Evolutionary conservation across 1,140 invertebrate species (phyloP).

Genomic region (Neodiprion virginianus): DNA sequence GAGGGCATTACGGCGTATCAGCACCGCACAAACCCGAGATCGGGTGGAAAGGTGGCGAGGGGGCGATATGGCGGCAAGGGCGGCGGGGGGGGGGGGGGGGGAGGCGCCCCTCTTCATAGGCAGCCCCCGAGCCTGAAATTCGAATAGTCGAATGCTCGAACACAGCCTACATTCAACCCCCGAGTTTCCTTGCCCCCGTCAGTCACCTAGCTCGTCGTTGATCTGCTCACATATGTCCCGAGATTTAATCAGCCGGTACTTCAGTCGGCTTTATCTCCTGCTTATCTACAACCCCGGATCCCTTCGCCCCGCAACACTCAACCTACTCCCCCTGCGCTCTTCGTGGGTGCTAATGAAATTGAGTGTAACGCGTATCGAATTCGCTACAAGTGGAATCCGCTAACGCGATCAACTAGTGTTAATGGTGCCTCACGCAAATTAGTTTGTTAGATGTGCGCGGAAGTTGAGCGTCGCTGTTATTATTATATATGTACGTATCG

Average conservation of each 20-base stretch:
- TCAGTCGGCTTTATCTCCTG: conserved; percentile 52
- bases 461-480: neutral
- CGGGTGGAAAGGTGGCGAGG: conserved; percentile 36
- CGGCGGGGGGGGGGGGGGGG: conserved; percentile 28
- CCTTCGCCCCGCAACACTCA: conserved; percentile 11
- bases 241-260: conserved; percentile 62
- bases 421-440: conserved; percentile 49
- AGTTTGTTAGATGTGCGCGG: conserved; percentile 21
- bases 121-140: neutral
- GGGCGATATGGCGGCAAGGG: conserved; percentile 11
- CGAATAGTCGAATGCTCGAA: neutral
- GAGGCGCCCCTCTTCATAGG: conserved; percentile 20
- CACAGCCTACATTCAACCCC: neutral
- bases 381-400: conserved; percentile 42
- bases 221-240: conserved; percentile 59
- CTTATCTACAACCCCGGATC: conserved; percentile 36
- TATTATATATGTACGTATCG: no score
- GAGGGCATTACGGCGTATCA: conserved; percentile 59
- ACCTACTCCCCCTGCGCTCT: neutral
- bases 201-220: conserved; percentile 36
- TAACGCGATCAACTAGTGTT: conserved; percentile 44
- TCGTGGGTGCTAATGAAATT: conserved; percentile 50
- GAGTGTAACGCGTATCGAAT: conserved; percentile 51
- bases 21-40: conserved; percentile 57
- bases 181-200: neutral